Conservation (phyloP, 2,888 invertebrate species). For the Periphyllus acericola region DNA sequence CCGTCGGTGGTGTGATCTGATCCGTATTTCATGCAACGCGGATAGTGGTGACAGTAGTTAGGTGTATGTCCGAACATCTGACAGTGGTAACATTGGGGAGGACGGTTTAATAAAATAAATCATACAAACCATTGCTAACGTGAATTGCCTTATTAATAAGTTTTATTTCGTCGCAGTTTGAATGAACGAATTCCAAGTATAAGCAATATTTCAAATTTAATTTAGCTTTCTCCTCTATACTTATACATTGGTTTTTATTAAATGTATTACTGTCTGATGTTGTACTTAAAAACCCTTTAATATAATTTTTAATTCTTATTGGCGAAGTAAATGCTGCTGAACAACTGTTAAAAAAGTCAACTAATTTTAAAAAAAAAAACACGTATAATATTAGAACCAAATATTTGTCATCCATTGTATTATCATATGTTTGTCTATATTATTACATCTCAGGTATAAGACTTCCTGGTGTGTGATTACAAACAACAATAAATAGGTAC, state of each 20-base stretch:
- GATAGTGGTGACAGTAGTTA: too few relatives aligned
- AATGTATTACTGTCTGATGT: background rate
- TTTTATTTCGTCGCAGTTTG: constrained; percentile 29
- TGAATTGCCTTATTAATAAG: background rate
- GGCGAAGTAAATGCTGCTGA: background rate
- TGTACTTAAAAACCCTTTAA: background rate
- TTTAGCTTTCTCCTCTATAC: constrained; percentile 3
- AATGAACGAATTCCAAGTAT: constrained; percentile 20
- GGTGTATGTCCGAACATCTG: too few relatives aligned
- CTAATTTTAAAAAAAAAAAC: background rate
- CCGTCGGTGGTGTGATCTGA: too few relatives aligned
- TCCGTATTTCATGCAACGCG: too few relatives aligned
- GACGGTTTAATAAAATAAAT: background rate
- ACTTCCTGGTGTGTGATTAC: background rate
- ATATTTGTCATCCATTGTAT: background rate
- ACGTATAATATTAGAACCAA: background rate
- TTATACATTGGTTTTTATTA: background rate
- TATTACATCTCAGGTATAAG: too few relatives aligned
- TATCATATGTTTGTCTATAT: too few relatives aligned
- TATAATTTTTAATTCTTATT: background rate
- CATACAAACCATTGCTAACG: constrained; percentile 21
- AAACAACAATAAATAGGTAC: background rate
- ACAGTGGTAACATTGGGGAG: too few relatives aligned
- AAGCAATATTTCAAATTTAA: background rate
- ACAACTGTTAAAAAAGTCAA: background rate